These are phyloP conservation scores for Formica selysi DNA, from an alignment of 1,140 invertebrate genomes.

Conservation along the genomic window DNA sequence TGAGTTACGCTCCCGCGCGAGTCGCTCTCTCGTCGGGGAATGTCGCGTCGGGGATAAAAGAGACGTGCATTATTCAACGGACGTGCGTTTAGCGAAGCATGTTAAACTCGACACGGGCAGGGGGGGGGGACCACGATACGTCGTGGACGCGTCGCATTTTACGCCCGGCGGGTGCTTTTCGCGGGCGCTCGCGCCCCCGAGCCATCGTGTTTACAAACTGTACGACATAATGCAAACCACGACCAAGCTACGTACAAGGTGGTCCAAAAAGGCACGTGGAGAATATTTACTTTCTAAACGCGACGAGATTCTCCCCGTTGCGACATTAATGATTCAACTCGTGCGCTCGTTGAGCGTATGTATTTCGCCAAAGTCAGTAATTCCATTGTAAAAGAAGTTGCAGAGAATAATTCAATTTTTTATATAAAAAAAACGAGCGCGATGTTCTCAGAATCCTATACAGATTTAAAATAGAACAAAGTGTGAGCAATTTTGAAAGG, in stretches of 20 bases:
- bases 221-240: slow-evolving; percentile 11
- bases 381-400: background rate
- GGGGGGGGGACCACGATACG: background rate
- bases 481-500: background rate
- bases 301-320: background rate
- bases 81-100: slow-evolving; percentile 36
- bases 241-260: background rate
- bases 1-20: background rate
- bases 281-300: slow-evolving; percentile 1
- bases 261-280: background rate
- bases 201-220: slow-evolving; percentile 23
- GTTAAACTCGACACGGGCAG: background rate
- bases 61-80: slow-evolving; percentile 44
- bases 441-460: background rate
- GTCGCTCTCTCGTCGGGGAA: background rate
- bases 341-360: background rate
- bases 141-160: slow-evolving; percentile 18
- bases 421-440: background rate
- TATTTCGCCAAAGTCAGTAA: background rate
- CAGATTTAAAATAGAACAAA: background rate
- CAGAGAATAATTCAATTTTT: background rate
- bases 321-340: background rate
- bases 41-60: slow-evolving; percentile 31
- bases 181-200: background rate
- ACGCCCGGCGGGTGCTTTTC: slow-evolving; percentile 17